Percentiles rank a stretch among this genome's conserved stretches.
phyloP scores from a whole-genome alignment of 1,140 invertebrate species.

The Drosophila truncata region DNA sequence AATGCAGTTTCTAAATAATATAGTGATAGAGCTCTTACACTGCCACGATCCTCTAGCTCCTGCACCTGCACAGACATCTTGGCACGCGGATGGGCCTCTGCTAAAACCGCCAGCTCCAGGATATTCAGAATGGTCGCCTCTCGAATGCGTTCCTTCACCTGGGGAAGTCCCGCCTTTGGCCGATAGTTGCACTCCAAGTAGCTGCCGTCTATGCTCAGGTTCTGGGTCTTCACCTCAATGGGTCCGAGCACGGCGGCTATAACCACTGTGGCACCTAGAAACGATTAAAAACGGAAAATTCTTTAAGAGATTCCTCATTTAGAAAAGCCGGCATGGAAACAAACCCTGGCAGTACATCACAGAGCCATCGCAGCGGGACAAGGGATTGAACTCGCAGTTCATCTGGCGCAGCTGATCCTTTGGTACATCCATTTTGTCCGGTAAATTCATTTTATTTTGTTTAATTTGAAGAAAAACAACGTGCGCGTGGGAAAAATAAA shows the following conservation, averaged over 20 bases:
- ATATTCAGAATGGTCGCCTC: conserved; percentile 92
- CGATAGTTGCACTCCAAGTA: conserved; percentile 92
- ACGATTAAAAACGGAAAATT: background rate
- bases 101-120: conserved; percentile 90
- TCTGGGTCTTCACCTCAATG: conserved; percentile 91
- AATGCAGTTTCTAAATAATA: background rate
- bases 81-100: conserved; percentile 91
- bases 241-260: conserved; percentile 94
- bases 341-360: conserved; percentile 89
- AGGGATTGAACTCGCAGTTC: conserved; percentile 89
- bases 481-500: conserved; percentile 39
- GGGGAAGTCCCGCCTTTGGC: conserved; percentile 91
- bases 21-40: conserved; percentile 86
- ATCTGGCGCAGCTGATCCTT: conserved; percentile 84
- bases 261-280: conserved; percentile 90
- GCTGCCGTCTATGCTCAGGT: conserved; percentile 92
- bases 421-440: background rate
- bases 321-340: conserved; percentile 82
- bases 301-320: background rate
- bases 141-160: conserved; percentile 90
- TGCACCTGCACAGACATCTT: conserved; percentile 92
- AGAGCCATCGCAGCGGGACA: conserved; percentile 91
- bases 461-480: conserved; percentile 44
- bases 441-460: conserved; percentile 45
- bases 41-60: conserved; percentile 94